Base-by-base conservation (phyloP, 1,140 invertebrate species). In the Temnothorax nylanderi region DNA sequence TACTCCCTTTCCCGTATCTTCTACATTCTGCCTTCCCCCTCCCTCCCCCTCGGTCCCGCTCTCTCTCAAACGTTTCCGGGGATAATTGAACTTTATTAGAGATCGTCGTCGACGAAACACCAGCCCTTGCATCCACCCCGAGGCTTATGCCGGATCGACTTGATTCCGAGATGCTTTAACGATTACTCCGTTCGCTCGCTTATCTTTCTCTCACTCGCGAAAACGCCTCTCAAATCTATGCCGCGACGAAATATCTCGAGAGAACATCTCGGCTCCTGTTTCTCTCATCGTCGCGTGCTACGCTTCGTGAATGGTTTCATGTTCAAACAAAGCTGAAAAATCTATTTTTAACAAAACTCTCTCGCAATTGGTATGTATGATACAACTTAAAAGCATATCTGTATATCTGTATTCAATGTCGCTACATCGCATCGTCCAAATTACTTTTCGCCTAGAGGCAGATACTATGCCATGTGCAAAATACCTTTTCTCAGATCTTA, bases 41-140 rank as follows among this genome's bases (percentile, higher is more conserved):
- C 47, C 77, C 13, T 18, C 32, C 41, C 32, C 44, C 51, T 60
- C 26, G 26, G 49, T 10, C 26, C 65, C 84, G 72, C 34, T 60
- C 64, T 60, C 71, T 65, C 65, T 81, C 84, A 72, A 84, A 88
- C 91, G 86, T 92, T 92, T 91, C 86, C 89, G 88, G 85, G 78
- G 90, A 92, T 93, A 92, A 93, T 93, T 93, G 91, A 92, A 90
- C 87, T 93, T 91, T 92, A 93, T 93, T 92, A 91, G 90, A 91
- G 90, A 89, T 89, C 86, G 87, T 87, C 85, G 78, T 88, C 74
- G 89, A 76, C 69, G 87, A 77, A 72, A 76, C 87, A 87, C 81
- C 82, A 88, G 60, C 84, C 82, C 87, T 71, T 54, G 58, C 72
- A 82, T 82, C 34, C 71, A 60, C 56, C 58, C 86, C 58, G 44